Percentiles rank a stretch among this genome's conserved stretches.
Evolutionary conservation across 2,113 vertebrate genomes (phyloP).

Genomic region (Leuciscus idus): DNA sequence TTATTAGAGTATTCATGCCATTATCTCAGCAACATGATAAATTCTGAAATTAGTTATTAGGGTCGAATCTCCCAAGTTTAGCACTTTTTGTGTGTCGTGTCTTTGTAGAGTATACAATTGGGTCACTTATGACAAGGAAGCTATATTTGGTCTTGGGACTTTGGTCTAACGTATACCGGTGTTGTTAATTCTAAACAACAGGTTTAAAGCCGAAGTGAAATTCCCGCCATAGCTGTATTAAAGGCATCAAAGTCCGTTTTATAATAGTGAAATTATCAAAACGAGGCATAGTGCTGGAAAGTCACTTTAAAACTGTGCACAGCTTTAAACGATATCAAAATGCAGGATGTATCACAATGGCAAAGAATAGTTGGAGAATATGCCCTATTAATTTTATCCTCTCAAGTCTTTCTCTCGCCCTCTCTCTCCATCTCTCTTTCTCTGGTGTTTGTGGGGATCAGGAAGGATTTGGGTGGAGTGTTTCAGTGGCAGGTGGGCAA

Average conservation of each 20-base stretch:
- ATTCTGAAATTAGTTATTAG: not conserved
- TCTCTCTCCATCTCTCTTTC: not conserved
- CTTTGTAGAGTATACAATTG: not conserved
- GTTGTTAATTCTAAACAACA: not conserved
- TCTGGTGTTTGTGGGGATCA: slow-evolving; percentile 27
- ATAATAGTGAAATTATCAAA: not conserved
- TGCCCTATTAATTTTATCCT: slow-evolving; percentile 28
- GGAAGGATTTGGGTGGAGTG: slow-evolving; percentile 27
- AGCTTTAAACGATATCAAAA: not conserved
- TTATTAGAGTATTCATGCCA: too few relatives aligned
- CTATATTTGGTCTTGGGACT: not conserved
- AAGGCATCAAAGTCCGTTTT: not conserved
- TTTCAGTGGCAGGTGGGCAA: slow-evolving; percentile 35
- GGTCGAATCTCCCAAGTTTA: not conserved
- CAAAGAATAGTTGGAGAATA: slow-evolving; percentile 8
- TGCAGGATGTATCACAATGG: slow-evolving; percentile 4
- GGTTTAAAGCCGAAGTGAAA: not conserved
- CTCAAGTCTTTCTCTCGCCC: not conserved
- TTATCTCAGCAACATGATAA: not conserved
- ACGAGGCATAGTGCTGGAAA: not conserved
- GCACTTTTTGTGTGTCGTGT: not conserved
- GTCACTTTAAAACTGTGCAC: not conserved
- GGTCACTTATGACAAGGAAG: not conserved
- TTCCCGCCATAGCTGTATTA: not conserved
- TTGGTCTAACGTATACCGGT: not conserved